Evolutionary conservation across 2,888 invertebrate species (phyloP).

Genomic region (Hermodice carunculata): DNA sequence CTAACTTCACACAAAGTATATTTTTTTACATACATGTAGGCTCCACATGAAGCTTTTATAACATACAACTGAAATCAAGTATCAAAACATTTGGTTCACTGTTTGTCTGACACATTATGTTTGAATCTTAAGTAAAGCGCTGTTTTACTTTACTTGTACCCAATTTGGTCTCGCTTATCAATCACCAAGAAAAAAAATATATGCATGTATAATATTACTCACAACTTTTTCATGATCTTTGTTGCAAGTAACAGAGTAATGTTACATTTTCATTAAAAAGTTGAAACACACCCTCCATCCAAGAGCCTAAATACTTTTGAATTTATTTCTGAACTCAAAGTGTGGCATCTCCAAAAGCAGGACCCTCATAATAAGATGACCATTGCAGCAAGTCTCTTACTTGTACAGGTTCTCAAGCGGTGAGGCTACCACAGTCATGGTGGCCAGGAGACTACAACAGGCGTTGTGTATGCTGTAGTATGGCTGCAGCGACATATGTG

Average conservation of each 20-base stretch:
- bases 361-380: not conserved
- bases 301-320: not conserved
- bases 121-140: too few relatives aligned
- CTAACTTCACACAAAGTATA: too few relatives aligned
- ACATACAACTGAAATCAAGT: too few relatives aligned
- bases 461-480: constrained; percentile 63
- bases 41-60: too few relatives aligned
- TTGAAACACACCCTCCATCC: not conserved
- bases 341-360: not conserved
- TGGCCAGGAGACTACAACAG: constrained; percentile 57
- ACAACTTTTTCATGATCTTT: too few relatives aligned
- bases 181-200: too few relatives aligned
- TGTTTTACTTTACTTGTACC: too few relatives aligned
- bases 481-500: constrained; percentile 49
- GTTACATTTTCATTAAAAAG: not conserved
- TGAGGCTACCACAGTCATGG: constrained; percentile 55
- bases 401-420: constrained; percentile 61
- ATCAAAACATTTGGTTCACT: too few relatives aligned
- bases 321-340: not conserved
- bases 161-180: too few relatives aligned
- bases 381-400: constrained; percentile 25
- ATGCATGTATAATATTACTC: too few relatives aligned
- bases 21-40: too few relatives aligned
- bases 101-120: too few relatives aligned
- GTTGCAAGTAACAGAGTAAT: not conserved